Base-by-base conservation (phyloP, 2,888 invertebrate genomes). In the Nineta flava region DNA sequence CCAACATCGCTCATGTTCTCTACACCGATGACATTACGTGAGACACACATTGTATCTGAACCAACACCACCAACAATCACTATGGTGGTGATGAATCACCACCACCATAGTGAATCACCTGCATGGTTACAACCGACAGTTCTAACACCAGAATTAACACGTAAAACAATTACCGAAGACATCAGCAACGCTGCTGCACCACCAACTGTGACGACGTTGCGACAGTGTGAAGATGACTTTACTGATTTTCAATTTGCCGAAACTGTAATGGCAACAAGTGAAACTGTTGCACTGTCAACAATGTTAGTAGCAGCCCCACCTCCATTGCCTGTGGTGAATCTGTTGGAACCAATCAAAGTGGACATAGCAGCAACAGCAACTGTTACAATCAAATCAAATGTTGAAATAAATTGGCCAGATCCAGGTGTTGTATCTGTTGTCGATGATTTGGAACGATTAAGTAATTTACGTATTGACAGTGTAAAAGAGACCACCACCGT, bases 401-500 rank as follows among this genome's bases (percentile, higher is more conserved):
- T 64, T 1, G 70, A 74, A 60, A 77, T 78, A 43, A 76, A 76
- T 59, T 78, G 78, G 78, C 77, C 77, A 3, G 74, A 76, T 59
- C 77, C 78, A 12, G 78, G 78, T 17, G 58, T 68, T 21, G n/a
- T n/a, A n/a, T n/a, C n/a, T n/a, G 60, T 62, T 3, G 65, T 66
- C 9, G 65, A 65, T 26, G 67, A 68, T 48, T 57, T 67, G 35
- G 59, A 54, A 43, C 57, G 61, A 35, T 61, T 68, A 44, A 21
- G n/a, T 17, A 65, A 67, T 50, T 3, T 42, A 13, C 19, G 17
- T 10, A 13, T 46, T 21, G 34, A 46, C 13, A 41, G 16, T n/a
- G 38, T 12, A 46, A 15, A 19, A 26, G 26, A 13, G 17, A 12
- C 43, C 7, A 50, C 6, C 12, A 43, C n/a, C 3, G 21, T 38